A percentile compares a stretch with the other conserved stretches of the same genome.
These are phyloP conservation scores for Falco columbarius DNA, from an alignment of 2,797 vertebrate species.

Conservation along the genomic window DNA sequence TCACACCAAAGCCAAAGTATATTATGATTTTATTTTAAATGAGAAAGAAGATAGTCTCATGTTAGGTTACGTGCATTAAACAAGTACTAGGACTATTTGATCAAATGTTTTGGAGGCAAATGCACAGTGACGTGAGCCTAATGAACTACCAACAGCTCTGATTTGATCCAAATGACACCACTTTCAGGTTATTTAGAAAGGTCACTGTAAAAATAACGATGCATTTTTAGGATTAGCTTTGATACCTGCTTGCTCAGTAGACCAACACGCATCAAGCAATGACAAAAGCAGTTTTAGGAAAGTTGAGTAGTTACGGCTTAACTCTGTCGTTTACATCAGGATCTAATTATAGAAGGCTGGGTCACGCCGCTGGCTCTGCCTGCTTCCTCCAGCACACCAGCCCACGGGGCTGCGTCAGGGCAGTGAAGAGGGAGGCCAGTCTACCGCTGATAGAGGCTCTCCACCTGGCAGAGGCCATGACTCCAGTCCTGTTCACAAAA, in stretches of 20 bases:
- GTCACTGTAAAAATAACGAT: conserved; percentile 12
- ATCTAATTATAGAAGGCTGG: conserved; percentile 53
- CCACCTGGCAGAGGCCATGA: background rate
- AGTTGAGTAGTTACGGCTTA: conserved; percentile 48
- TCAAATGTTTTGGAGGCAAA: conserved; percentile 10
- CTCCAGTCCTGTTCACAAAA: background rate
- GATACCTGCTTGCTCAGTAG: conserved; percentile 20
- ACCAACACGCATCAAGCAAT: background rate
- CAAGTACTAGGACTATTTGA: background rate
- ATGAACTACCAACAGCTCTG: background rate
- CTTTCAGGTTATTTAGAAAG: background rate
- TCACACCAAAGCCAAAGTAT: background rate
- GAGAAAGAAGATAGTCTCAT: background rate
- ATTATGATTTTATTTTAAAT: background rate
- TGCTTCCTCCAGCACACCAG: background rate
- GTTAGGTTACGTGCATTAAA: background rate
- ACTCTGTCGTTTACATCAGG: background rate
- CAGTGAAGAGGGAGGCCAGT: background rate
- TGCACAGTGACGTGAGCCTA: background rate
- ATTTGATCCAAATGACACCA: background rate
- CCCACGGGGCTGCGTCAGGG: background rate
- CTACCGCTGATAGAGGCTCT: background rate
- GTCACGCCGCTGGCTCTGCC: background rate
- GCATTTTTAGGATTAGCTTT: conserved; percentile 24
- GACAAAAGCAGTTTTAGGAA: conserved; percentile 57